Conservation (phyloP, 1,140 invertebrate genomes). For the Trigoniulus corallinus region DNA sequence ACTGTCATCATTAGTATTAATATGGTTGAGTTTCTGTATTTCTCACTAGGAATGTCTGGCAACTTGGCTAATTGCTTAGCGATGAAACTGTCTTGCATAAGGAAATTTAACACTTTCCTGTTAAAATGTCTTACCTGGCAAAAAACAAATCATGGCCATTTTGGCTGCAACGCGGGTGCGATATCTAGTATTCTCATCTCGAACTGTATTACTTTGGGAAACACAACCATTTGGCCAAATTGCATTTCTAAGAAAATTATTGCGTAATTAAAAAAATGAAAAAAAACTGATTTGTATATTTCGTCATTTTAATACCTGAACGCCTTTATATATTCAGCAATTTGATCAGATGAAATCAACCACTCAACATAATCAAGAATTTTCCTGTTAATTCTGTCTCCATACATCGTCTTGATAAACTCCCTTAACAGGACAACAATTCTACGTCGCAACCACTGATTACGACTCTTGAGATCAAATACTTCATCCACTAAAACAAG, state of each 20-base stretch:
- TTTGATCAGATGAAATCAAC: constrained; percentile 71
- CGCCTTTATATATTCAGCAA: constrained; percentile 68
- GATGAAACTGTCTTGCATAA: no score
- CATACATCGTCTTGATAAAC: constrained; percentile 46
- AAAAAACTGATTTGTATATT: constrained; percentile 3
- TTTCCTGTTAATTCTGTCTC: constrained; percentile 70
- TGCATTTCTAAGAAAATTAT: constrained; percentile 37
- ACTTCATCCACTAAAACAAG: constrained; percentile 77
- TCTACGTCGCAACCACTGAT: constrained; percentile 68
- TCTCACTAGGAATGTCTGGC: no score
- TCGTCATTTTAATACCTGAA: constrained; percentile 52
- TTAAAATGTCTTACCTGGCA: constrained; percentile 40
- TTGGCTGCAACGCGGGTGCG: constrained; percentile 70
- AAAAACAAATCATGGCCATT: constrained; percentile 56
- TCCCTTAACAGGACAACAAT: constrained; percentile 63
- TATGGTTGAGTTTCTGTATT: no score
- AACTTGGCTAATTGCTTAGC: no score
- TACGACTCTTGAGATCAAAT: constrained; percentile 69
- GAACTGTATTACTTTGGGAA: constrained; percentile 38
- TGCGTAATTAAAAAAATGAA: not conserved
- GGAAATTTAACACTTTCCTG: not conserved
- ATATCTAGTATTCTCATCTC: constrained; percentile 53
- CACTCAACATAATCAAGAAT: constrained; percentile 82
- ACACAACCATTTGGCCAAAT: constrained; percentile 59
- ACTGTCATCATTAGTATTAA: no score